Percentiles rank a stretch among this genome's conserved stretches.
Conservation (phyloP, 2,113 vertebrate genomes). For the Osmerus mordax region DNA sequence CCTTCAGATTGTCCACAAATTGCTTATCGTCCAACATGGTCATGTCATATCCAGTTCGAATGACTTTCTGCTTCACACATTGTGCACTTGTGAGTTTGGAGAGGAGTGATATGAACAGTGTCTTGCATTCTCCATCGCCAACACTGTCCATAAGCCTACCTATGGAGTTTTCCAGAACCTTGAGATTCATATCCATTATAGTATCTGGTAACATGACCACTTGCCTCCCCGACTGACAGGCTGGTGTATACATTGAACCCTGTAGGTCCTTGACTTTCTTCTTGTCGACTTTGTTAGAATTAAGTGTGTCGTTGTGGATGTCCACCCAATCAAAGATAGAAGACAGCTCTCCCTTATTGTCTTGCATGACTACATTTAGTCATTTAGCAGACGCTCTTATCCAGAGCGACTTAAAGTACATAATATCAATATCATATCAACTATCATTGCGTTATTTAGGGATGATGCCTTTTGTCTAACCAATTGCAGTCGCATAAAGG, state of each 20-base stretch:
- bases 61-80: too few species aligned
- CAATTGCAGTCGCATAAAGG: not conserved
- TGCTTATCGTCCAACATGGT: too few species aligned
- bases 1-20: too few species aligned
- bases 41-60: too few species aligned
- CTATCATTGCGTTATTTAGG: not conserved
- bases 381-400: too few species aligned
- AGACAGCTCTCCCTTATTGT: not conserved
- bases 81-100: too few species aligned
- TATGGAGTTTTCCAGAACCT: not conserved
- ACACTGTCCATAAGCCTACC: not conserved
- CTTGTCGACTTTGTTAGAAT: not conserved
- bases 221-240: not conserved
- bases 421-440: too few species aligned
- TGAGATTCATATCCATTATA: not conserved
- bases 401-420: too few species aligned
- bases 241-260: not conserved
- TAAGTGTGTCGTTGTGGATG: not conserved
- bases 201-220: not conserved
- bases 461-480: not conserved
- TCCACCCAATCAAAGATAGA: not conserved
- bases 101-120: too few species aligned
- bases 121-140: not conserved
- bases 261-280: not conserved
- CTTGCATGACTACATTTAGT: not conserved